Evolutionary conservation across 2,113 vertebrate genomes (phyloP), one percentile per base, ranked within the genome.

Genomic region (Lycaon pictus): DNA sequence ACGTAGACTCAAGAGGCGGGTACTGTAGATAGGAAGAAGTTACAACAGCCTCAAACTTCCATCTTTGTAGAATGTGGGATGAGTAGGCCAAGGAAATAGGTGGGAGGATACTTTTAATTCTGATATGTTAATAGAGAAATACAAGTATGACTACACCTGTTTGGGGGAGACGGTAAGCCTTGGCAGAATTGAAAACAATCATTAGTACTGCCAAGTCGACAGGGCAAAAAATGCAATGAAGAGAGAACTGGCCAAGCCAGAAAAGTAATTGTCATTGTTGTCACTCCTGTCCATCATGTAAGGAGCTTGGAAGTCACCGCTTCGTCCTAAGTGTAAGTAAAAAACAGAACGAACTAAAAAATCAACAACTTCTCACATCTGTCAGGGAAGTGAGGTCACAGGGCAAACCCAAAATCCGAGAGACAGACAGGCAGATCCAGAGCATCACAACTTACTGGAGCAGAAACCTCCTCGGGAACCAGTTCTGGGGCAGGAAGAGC

Each of bases 41-140:
- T 81, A 4, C 2, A 56, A 80, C 13, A 79, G 7, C 20, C 17
- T 79, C 81, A 88, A 89, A 53, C 56, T 81, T 55, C 60, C 29
- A 43, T 63, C 29, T 71, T 65, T 72, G 79, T 76, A 22, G 29
- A 86, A 88, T 80, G 27, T 35, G 10, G 25, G 56, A 23, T 55
- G n/a, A 84, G 9, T 23, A 67, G 29, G 67, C 55, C 95, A 95
- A 79, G 51, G 88, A 83, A 80, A 67, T 32, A 76, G 17, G 56
- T 89, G 55, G 65, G 53, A 95, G 19, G 83, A 83, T 2, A 43
- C 10, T 88, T 32, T 65, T 63, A 53, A 93, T 69, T 72, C 60
- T 77, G 12, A 82, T 37, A 69, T 37, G 12, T 37, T 58, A 84
- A 77, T 35, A 95, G 63, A 85, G 77, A 97, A 94, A 95, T 17